Base-by-base conservation (phyloP, 2,113 vertebrate species). In the Leucosticte australis region DNA sequence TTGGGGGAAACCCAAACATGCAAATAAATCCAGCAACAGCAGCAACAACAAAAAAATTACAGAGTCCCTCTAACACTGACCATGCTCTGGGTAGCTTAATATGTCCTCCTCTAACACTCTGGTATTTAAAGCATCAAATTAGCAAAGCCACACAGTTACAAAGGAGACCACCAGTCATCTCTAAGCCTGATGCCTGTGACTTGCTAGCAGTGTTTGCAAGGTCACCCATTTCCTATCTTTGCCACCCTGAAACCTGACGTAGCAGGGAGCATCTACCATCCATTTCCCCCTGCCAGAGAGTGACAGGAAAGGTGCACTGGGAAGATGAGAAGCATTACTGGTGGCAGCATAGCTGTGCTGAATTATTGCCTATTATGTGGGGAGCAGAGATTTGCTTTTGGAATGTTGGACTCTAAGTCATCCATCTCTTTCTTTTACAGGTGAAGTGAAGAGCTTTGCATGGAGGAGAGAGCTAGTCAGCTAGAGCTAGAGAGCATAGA, bases 331-430 rank as follows among this genome's bases (percentile, higher is more conserved):
- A 68, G 37, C 24, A 7, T 95, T 91, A 90, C 77, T 94, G 77
- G 90, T 92, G n/a, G 75, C 63, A 94, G 87, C 11, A 2, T 52
- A n/a, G 57, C 57, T 15, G 8, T 85, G 18, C 57, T 96, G 94
- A 96, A 85, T 96, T 96, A 91, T 60, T 94, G 85, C 70, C 52
- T 88, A 37, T 83, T 47, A 62, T 35, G 16, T 79, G 74, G 49
- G 68, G 24, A 97, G 75, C 2, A 1, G 50, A 94, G 94, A 82
- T 92, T 95, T 95, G 92, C 82, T 94, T 96, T 96, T 82, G 90
- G 81, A 83, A 89, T 82, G 65, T 44, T 89, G 64, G 65, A 22
- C 33, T 96, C 49, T 74, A 76, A 95, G 84, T 95, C 92, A 87
- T 95, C 71, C 27, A 44, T 92, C 88, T 74, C 62, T 57, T 83